These are phyloP conservation scores for Phylloscopus whistleri DNA, from an alignment of 2,113 vertebrate genomes.

Conservation along the genomic window DNA sequence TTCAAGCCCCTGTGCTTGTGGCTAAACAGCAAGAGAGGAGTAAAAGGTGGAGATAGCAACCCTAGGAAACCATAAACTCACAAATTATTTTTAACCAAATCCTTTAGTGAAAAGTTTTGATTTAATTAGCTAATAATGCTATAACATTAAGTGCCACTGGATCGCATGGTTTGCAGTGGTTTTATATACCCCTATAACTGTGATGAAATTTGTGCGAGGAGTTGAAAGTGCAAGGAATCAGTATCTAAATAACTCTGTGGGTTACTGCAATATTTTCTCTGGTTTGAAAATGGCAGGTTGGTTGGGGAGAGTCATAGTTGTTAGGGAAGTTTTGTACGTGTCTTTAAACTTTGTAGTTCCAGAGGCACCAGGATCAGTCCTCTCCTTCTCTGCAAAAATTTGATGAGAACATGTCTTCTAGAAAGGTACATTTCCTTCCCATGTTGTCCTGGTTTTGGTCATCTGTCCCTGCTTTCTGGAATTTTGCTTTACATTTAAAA, in stretches of 20 bases:
- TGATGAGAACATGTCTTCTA: neutral
- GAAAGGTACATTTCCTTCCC: neutral
- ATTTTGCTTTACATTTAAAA: neutral
- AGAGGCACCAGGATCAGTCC: neutral
- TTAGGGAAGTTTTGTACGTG: neutral
- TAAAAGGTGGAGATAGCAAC: neutral
- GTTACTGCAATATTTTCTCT: neutral
- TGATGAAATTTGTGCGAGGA: neutral
- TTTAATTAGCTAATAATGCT: neutral
- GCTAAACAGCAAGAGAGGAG: neutral
- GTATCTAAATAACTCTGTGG: neutral
- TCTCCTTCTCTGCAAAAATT: neutral
- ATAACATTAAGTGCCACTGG: neutral
- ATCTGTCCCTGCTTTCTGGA: neutral
- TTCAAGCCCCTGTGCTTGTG: neutral
- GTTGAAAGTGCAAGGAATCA: neutral
- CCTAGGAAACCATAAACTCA: neutral
- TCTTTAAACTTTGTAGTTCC: neutral
- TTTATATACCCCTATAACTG: neutral
- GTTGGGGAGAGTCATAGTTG: neutral
- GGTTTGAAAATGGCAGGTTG: neutral
- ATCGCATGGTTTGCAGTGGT: neutral
- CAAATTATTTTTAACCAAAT: neutral
- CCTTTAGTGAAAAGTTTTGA: neutral
- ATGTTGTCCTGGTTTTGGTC: neutral